Evolutionary conservation across 2,113 vertebrate genomes (phyloP).

Genomic region (Hassar affinis): DNA sequence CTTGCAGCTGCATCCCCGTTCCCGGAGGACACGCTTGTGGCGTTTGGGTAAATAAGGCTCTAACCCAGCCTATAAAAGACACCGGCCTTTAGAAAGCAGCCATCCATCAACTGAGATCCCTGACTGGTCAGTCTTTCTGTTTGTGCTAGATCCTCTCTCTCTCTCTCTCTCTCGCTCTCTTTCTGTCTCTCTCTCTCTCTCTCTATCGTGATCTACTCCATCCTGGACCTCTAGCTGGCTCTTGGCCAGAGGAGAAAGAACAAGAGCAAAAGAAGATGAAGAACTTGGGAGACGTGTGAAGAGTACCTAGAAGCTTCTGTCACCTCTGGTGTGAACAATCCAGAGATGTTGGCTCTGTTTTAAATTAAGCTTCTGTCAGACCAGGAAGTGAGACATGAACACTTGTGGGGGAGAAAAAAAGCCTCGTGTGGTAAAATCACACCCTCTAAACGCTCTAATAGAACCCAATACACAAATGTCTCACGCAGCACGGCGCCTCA

Average conservation of each 20-base stretch:
- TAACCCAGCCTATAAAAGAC: constrained; percentile 46
- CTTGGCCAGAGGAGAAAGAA: constrained; percentile 34
- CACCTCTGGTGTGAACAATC: constrained; percentile 65
- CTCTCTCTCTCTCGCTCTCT: constrained; percentile 42
- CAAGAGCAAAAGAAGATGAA: constrained; percentile 28
- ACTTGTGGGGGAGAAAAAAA: constrained; percentile 34
- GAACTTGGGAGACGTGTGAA: constrained; percentile 55
- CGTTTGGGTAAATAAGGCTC: constrained; percentile 48
- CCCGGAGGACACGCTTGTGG: constrained; percentile 48
- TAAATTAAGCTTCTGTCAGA: constrained; percentile 42
- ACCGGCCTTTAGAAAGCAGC: constrained; percentile 47
- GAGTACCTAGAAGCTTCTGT: constrained; percentile 70
- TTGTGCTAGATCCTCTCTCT: constrained; percentile 44
- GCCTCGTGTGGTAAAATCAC: constrained; percentile 43
- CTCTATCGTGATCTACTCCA: background rate
- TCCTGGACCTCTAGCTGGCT: constrained; percentile 40
- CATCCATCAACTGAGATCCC: constrained; percentile 49
- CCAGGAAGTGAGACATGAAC: constrained; percentile 39
- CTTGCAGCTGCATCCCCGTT: constrained; percentile 41
- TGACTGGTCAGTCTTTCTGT: constrained; percentile 44
- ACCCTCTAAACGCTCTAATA: constrained; percentile 42
- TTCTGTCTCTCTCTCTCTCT: constrained; percentile 50
- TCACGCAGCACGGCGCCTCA: constrained; percentile 62
- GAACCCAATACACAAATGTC: constrained; percentile 55
- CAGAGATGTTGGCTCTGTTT: constrained; percentile 51